phyloP scores from a whole-genome alignment of 2,113 vertebrate species.

The Ciconia stormi region DNA sequence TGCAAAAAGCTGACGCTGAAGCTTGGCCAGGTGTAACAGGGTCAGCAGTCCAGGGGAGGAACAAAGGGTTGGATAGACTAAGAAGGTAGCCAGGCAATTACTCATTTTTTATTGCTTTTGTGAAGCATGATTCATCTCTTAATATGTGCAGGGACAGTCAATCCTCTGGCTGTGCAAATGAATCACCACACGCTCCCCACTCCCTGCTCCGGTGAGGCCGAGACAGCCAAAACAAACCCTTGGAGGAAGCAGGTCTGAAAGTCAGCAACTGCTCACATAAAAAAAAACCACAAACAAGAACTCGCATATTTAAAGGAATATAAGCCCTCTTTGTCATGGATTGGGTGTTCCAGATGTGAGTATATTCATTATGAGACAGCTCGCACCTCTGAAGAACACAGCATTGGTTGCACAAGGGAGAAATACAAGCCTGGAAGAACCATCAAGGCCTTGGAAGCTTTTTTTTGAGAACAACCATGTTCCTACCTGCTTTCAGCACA shows the following conservation, averaged over 20 bases:
- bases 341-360: background rate
- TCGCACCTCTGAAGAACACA: accelerated
- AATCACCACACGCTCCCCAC: background rate
- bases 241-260: background rate
- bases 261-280: background rate
- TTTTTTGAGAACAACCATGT: background rate
- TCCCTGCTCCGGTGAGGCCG: background rate
- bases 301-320: background rate
- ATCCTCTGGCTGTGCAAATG: background rate
- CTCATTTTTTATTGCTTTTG: conserved; percentile 21
- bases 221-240: background rate
- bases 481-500: background rate
- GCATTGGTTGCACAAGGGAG: background rate
- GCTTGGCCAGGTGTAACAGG: background rate
- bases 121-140: conserved; percentile 27
- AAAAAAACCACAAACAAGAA: background rate
- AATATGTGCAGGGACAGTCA: background rate
- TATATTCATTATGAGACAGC: background rate
- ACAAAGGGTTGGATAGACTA: background rate
- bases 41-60: background rate
- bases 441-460: background rate
- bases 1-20: background rate
- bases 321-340: background rate
- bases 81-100: background rate
- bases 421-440: background rate